phyloP scores from a whole-genome alignment of 2,113 vertebrate species.

The Motacilla alba region DNA sequence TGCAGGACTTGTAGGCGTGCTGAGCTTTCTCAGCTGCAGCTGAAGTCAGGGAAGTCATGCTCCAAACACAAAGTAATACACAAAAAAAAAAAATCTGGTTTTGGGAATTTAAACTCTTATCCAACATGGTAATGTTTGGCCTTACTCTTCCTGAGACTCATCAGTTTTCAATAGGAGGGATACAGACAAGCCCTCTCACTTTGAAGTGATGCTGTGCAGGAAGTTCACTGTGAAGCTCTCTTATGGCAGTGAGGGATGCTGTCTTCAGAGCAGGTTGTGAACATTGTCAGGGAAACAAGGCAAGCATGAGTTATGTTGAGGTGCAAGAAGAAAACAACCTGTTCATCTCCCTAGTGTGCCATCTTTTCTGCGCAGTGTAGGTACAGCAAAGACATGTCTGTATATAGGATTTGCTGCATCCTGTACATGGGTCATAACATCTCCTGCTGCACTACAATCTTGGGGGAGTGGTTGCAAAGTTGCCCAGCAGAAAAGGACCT shows the following conservation, averaged over 20 bases:
- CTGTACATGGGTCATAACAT: background rate
- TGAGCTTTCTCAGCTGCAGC: background rate
- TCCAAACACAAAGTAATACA: background rate
- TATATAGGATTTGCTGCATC: background rate
- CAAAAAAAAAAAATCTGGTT: background rate
- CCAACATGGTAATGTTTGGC: background rate
- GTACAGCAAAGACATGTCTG: background rate
- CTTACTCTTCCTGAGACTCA: background rate
- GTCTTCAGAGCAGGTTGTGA: background rate
- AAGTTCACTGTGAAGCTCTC: background rate
- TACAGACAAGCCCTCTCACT: background rate
- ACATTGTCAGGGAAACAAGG: background rate
- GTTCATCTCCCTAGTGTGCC: background rate
- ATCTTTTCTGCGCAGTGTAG: background rate
- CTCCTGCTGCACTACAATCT: rapidly evolving
- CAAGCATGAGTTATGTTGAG: background rate
- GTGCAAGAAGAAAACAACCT: background rate
- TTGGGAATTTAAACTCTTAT: background rate
- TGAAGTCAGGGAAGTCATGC: background rate
- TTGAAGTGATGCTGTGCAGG: background rate
- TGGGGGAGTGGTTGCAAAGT: background rate
- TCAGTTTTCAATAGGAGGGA: background rate
- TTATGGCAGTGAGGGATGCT: background rate
- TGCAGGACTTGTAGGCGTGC: background rate
- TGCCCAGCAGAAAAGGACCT: background rate